Percentiles rank a stretch among this genome's conserved stretches.
Evolutionary conservation across 2,888 invertebrate genomes (phyloP).

Genomic region (Machimus atricapillus): DNA sequence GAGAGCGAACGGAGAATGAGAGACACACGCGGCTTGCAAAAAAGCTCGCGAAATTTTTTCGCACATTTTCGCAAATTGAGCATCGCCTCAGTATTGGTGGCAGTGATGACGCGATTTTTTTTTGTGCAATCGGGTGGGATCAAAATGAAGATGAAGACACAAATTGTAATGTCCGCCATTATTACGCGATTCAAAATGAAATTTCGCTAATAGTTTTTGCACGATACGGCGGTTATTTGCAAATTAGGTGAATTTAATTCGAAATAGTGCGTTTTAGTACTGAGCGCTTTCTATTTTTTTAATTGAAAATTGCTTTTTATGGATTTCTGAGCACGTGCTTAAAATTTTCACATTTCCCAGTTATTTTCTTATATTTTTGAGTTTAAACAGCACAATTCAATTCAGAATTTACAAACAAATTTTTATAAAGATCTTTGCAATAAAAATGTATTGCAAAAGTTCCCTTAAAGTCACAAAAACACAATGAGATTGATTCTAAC

Average conservation of each 20-base stretch:
- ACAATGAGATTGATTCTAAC: background rate
- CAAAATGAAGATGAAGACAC: background rate
- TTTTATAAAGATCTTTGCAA: background rate
- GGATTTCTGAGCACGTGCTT: background rate
- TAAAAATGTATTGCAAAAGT: background rate
- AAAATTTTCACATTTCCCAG: background rate
- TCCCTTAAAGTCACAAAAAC: background rate
- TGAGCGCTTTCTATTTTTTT: background rate
- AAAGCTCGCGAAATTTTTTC: conserved; percentile 9
- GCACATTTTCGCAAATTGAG: conserved; percentile 14
- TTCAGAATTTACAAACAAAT: background rate
- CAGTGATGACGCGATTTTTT: conserved; percentile 31
- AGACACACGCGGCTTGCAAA: background rate
- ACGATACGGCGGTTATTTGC: background rate
- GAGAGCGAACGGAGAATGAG: background rate
- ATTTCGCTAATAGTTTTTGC: background rate
- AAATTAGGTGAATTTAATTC: background rate
- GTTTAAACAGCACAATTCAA: background rate
- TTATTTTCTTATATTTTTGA: background rate
- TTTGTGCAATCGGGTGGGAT: conserved; percentile 24
- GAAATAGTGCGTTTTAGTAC: background rate
- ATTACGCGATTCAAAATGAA: conserved; percentile 23
- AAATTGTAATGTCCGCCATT: conserved; percentile 33
- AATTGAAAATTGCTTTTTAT: background rate
- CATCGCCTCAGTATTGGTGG: background rate